Evolutionary conservation across 1,140 invertebrate species (phyloP).

Genomic region (roundworm (Caenorhabditis elegans)): DNA sequence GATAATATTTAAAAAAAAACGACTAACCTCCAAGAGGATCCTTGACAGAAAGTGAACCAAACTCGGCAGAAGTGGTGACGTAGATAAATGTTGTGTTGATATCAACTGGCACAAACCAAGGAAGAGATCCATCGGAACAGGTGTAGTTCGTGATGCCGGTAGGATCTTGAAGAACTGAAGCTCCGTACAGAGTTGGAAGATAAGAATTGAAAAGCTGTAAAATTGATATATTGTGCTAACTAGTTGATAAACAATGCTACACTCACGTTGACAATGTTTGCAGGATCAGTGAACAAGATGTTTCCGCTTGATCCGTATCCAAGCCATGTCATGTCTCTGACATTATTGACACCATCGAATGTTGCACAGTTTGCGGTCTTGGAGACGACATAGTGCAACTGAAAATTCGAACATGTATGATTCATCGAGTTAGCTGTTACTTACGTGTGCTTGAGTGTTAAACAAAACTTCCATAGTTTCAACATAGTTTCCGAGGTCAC

Average conservation of each 20-base stretch:
- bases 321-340: slow-evolving; percentile 29
- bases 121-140: neutral
- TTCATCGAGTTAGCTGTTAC: neutral
- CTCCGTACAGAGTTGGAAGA: slow-evolving; percentile 33
- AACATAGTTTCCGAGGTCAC: neutral
- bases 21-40: slow-evolving; percentile 17
- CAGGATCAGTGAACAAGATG: slow-evolving; percentile 18
- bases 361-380: neutral
- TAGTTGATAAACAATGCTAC: neutral
- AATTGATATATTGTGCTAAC: too few species aligned
- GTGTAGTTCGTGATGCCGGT: neutral
- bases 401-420: neutral
- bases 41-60: slow-evolving; percentile 19
- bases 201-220: slow-evolving; percentile 40
- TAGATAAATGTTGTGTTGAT: slow-evolving; percentile 32
- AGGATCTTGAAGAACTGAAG: slow-evolving; percentile 34
- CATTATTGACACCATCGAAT: slow-evolving; percentile 10
- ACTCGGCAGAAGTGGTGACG: neutral
- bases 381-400: slow-evolving; percentile 31
- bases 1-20: neutral
- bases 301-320: slow-evolving; percentile 43
- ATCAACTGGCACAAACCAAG: slow-evolving; percentile 31
- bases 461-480: slow-evolving; percentile 8
- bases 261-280: slow-evolving; percentile 26
- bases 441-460: slow-evolving; percentile 27